phyloP scores from a whole-genome alignment of 2,888 invertebrate species.

The Andrena flavipes region DNA sequence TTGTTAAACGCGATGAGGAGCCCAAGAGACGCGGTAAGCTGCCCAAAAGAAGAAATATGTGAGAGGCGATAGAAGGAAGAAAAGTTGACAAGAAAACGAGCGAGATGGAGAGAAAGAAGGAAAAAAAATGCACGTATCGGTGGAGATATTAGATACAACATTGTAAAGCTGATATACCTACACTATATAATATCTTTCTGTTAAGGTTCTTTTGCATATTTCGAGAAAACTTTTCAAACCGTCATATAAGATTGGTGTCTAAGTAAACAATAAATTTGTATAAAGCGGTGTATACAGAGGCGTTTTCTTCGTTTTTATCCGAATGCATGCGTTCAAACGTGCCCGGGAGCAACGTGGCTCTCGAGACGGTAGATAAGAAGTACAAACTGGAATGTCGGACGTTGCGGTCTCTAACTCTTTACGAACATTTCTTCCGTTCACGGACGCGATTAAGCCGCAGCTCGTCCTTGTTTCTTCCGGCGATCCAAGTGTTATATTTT shows the following conservation, averaged over 20 bases:
- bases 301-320: conserved; percentile 58
- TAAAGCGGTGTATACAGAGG: conserved; percentile 80
- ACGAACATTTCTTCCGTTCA: conserved; percentile 5
- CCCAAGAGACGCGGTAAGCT: neutral
- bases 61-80: neutral
- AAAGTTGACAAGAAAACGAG: conserved; percentile 4
- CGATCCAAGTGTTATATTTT: neutral
- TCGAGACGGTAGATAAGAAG: neutral
- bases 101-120: neutral
- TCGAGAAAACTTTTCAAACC: conserved; percentile 64
- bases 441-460: neutral
- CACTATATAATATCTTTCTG: conserved; percentile 67
- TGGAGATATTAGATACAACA: conserved; percentile 76
- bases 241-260: conserved; percentile 78
- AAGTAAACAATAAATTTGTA: conserved; percentile 83
- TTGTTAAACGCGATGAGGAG: conserved; percentile 6
- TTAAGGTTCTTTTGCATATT: conserved; percentile 80
- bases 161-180: conserved; percentile 76
- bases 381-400: conserved; percentile 20
- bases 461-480: neutral
- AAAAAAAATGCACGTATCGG: conserved; percentile 46
- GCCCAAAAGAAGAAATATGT: neutral
- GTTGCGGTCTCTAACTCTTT: neutral
- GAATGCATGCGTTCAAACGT: conserved; percentile 6
- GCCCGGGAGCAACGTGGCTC: no score